Evolutionary conservation across 2,888 invertebrate species (phyloP), one percentile per base, ranked within the genome.

Genomic region (Xanthorhoe designata): DNA sequence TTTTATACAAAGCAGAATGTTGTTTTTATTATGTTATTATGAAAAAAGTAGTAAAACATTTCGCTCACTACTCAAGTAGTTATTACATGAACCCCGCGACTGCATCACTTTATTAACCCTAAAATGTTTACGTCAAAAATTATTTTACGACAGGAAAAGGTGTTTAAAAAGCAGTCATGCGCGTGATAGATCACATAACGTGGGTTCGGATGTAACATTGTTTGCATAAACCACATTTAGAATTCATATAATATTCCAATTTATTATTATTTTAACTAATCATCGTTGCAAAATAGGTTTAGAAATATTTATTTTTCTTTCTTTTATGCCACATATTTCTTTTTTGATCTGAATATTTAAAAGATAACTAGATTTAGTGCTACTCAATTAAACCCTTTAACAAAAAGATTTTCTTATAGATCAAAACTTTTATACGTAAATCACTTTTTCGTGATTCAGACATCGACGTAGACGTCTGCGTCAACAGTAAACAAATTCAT

Each of bases 61-160:
- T 56, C 54, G 62, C 64, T 66, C 62, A 64, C 70, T 70, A 73
- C 71, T 66, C 64, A 64, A 63, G 67, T 70, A 72, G 72, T 74
- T 75, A 79, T 78, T 72, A 75, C 69, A 70, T 66, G 66, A 73
- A 74, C 66, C 72, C 68, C 77, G 74, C 70, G 72, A 75, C 79
- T 78, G 78, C 80, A 78, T 77, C 76, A 75, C 78, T 84, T 85
- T 84, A 85, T 83, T 82, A 86, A 83, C 84, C 81, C 78, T 82
- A 86, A 86, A 86, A 86, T 84, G 84, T 86, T 86, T 85, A 85
- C 83, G 79, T 75, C 78, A 65, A 81, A 86, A 86, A 86, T 84
- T 79, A 84, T 84, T 84, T 83, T 79, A 83, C 78, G 77, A 73
- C 70, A 70, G 70, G 70, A 71, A 74, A 71, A 77, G 84, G 82